A percentile compares a stretch with the other conserved stretches of the same genome.
These are phyloP conservation scores for Morinoia aosen DNA, from an alignment of 2,888 invertebrate genomes.

Conservation along the genomic window DNA sequence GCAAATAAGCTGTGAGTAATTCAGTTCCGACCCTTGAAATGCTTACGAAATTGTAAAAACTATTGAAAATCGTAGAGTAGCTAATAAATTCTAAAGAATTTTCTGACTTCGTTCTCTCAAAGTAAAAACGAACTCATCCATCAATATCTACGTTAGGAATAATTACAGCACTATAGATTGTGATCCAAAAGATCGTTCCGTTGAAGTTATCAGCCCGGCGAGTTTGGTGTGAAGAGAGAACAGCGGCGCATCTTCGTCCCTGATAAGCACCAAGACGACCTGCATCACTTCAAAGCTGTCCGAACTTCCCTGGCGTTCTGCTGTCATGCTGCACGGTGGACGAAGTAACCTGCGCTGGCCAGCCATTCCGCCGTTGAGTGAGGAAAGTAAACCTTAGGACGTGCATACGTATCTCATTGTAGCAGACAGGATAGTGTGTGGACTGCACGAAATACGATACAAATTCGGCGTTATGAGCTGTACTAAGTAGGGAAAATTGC, in stretches of 20 bases:
- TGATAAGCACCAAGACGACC: background rate
- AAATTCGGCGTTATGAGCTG: too few relatives aligned
- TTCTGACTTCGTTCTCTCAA: background rate
- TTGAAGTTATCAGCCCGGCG: background rate
- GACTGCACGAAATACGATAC: too few relatives aligned
- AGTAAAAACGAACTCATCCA: background rate
- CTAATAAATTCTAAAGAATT: background rate
- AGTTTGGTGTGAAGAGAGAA: background rate
- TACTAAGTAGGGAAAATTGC: too few relatives aligned
- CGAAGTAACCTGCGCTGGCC: background rate
- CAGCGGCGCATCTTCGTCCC: background rate
- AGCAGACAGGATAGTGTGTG: too few relatives aligned
- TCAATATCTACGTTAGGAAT: background rate
- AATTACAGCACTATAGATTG: background rate
- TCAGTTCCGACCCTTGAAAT: background rate
- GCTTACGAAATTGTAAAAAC: background rate
- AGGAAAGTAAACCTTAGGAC: background rate
- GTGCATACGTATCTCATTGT: too few relatives aligned
- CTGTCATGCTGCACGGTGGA: background rate
- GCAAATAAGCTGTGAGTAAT: background rate
- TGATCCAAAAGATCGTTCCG: background rate
- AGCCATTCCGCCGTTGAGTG: background rate
- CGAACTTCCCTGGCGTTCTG: background rate
- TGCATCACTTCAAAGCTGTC: slow-evolving; percentile 1
- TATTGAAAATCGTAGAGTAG: background rate